A percentile compares a stretch with the other conserved stretches of the same genome.
Conservation (phyloP, 1,140 invertebrate genomes). For the Drosophila murphyi region DNA sequence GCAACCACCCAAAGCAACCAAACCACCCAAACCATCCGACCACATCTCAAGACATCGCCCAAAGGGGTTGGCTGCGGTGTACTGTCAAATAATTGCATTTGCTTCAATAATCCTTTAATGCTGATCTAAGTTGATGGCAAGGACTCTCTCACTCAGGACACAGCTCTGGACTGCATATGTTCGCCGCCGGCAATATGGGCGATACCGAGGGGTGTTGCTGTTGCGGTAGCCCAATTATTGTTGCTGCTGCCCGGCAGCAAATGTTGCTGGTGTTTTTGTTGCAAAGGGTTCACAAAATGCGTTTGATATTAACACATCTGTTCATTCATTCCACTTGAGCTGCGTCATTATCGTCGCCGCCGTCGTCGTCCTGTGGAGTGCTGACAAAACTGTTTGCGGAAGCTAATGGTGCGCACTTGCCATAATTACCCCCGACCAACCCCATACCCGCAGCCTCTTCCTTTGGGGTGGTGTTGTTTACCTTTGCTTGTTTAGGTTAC, state of each 20-base stretch:
- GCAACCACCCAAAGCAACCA: conserved; percentile 15
- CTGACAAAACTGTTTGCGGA: conserved; percentile 72
- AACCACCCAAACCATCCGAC: too few relatives aligned
- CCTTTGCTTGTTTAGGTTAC: conserved; percentile 36
- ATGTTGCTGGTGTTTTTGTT: conserved; percentile 8
- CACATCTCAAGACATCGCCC: conserved; percentile 32
- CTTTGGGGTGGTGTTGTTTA: conserved; percentile 51
- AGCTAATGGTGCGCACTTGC: conserved; percentile 84
- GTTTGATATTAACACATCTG: conserved; percentile 84
- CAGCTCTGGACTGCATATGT: conserved; percentile 42
- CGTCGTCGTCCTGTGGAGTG: conserved; percentile 9
- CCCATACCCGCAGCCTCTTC: not conserved
- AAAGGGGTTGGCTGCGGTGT: conserved; percentile 48
- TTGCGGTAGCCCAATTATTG: conserved; percentile 80
- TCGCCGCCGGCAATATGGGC: conserved; percentile 43
- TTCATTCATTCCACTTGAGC: conserved; percentile 84
- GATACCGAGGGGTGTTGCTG: conserved; percentile 62
- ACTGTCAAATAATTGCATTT: conserved; percentile 84
- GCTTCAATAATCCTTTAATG: conserved; percentile 84
- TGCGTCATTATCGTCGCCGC: conserved; percentile 42
- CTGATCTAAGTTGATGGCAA: conserved; percentile 78
- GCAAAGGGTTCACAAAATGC: conserved; percentile 77
- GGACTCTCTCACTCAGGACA: conserved; percentile 10
- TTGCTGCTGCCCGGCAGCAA: conserved; percentile 41
- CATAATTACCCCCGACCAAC: conserved; percentile 70